Evolutionary conservation across 2,797 vertebrate genomes (phyloP).

Genomic region (Chromis chromis): DNA sequence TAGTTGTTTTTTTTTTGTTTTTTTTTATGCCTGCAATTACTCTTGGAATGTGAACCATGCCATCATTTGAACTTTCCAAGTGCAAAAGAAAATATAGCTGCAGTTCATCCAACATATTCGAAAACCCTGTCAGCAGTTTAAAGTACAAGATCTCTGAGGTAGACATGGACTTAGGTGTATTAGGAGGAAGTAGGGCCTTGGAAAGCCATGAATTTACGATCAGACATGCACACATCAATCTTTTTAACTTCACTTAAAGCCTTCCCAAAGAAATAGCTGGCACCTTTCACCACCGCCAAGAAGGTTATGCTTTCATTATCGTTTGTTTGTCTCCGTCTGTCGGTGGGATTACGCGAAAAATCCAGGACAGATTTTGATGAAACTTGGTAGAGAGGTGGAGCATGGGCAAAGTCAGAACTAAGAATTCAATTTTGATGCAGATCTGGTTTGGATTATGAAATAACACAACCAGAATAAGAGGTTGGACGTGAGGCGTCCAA

Average conservation of each 20-base stretch:
- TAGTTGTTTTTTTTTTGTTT: too few relatives aligned
- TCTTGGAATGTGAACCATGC: background rate
- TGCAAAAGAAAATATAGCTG: background rate
- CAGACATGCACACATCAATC: constrained; percentile 3
- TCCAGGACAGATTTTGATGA: too few relatives aligned
- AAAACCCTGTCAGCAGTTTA: constrained; percentile 1
- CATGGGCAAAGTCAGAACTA: too few relatives aligned
- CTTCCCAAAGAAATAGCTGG: background rate
- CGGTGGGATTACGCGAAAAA: too few relatives aligned
- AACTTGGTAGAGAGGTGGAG: too few relatives aligned
- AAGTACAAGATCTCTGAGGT: constrained; percentile 13
- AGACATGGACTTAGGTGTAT: background rate
- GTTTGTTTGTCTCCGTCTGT: too few relatives aligned
- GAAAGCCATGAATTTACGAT: constrained; percentile 21
- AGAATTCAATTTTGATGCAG: too few relatives aligned
- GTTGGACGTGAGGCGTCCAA: too few relatives aligned
- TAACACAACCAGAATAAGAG: too few relatives aligned
- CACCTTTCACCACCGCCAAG: background rate
- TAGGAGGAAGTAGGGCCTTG: background rate
- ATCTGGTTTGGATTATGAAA: too few relatives aligned
- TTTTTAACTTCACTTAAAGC: background rate
- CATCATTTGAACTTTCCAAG: background rate
- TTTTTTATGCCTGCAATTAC: background rate
- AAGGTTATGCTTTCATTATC: too few relatives aligned
- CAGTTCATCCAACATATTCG: background rate